Conservation (phyloP, 1,140 invertebrate species). For the Diuraphis noxia region DNA sequence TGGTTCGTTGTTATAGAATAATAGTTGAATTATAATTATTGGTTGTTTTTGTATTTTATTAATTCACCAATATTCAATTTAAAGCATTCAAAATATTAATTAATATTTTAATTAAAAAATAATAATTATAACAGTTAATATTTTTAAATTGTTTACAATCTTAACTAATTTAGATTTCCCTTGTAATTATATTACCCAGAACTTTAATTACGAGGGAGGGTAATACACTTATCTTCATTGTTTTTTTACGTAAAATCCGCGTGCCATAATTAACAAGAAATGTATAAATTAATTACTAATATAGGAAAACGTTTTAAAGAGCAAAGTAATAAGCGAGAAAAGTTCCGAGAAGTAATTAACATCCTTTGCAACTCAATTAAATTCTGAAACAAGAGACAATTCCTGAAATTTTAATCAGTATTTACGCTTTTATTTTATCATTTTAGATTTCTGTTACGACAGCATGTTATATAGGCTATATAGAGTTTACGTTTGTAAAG, state of each 20-base stretch:
- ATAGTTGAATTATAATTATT: background rate
- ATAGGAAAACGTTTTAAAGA: constrained; percentile 51
- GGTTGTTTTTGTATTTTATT: background rate
- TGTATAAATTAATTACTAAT: constrained; percentile 52
- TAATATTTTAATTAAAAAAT: constrained; percentile 43
- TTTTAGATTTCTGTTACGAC: constrained; percentile 12
- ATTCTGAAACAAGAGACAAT: constrained; percentile 46
- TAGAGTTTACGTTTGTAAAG: constrained; percentile 27
- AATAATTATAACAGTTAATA: constrained; percentile 22
- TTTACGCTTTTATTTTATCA: constrained; percentile 35
- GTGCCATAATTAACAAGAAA: constrained; percentile 45
- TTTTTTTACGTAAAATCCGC: constrained; percentile 49
- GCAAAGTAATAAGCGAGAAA: constrained; percentile 49
- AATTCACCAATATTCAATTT: background rate
- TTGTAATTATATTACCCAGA: constrained; percentile 39
- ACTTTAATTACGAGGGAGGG: constrained; percentile 34
- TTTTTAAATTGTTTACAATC: constrained; percentile 47
- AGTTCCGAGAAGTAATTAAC: constrained; percentile 52
- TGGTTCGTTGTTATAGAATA: background rate
- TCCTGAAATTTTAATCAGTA: constrained; percentile 45
- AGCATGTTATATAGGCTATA: background rate
- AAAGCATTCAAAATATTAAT: background rate
- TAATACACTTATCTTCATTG: constrained; percentile 42
- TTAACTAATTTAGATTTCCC: constrained; percentile 45
- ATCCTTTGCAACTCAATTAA: constrained; percentile 47